Evolutionary conservation across 2,888 invertebrate species (phyloP).

Genomic region (Nipponacmea schrenckii): DNA sequence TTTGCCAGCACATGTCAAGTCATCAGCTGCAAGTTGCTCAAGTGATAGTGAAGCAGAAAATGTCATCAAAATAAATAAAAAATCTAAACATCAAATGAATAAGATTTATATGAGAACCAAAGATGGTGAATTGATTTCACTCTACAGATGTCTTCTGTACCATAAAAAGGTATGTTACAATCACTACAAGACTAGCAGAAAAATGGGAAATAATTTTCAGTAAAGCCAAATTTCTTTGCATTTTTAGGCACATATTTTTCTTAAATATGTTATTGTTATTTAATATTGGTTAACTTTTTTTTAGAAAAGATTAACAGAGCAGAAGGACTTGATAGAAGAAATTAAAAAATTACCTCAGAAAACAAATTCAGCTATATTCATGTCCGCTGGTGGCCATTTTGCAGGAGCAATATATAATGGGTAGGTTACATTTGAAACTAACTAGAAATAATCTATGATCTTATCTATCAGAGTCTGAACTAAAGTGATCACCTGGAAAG

Average conservation of each 20-base stretch:
- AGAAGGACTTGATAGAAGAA: conserved; percentile 63
- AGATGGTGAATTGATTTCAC: conserved; percentile 77
- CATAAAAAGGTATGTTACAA: conserved; percentile 72
- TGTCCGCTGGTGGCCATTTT: conserved; percentile 88
- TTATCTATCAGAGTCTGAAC: neutral
- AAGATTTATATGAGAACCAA: conserved; percentile 80
- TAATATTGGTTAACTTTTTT: conserved; percentile 18
- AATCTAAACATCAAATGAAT: conserved; percentile 66
- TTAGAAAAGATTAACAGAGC: conserved; percentile 62
- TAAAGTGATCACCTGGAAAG: neutral
- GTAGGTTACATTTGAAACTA: conserved; percentile 41
- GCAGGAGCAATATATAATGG: conserved; percentile 77
- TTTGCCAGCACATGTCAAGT: conserved; percentile 27
- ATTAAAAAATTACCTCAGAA: conserved; percentile 66
- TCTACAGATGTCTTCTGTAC: conserved; percentile 80
- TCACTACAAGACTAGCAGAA: neutral
- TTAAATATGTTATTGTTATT: neutral
- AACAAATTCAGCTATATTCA: conserved; percentile 79
- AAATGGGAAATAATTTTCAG: neutral
- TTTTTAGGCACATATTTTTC: neutral
- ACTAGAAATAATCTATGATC: no score
- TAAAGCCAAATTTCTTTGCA: neutral
- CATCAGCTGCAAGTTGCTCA: conserved; percentile 31
- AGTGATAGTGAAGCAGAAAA: conserved; percentile 46
- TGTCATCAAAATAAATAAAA: conserved; percentile 31